phyloP scores from a whole-genome alignment of 2,113 vertebrate genomes.

The Gadus chalcogrammus region DNA sequence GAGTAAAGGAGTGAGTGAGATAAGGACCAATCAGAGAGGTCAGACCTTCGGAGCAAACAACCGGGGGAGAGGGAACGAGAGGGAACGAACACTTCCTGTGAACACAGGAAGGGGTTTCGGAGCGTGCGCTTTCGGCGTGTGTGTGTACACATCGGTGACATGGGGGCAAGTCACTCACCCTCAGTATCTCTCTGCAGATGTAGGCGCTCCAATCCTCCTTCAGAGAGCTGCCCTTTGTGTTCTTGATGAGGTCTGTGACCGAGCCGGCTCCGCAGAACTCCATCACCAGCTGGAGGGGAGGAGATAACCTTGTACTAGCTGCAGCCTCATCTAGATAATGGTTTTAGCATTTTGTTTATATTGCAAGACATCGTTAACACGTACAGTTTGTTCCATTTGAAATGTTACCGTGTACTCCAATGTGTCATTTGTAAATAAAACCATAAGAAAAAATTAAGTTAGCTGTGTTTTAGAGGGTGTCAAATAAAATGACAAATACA shows the following conservation, averaged over 20 bases:
- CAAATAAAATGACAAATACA: too few species aligned
- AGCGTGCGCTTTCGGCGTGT: too few species aligned
- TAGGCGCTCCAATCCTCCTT: constrained; percentile 89
- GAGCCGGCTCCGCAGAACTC: constrained; percentile 90
- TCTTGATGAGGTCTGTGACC: constrained; percentile 71
- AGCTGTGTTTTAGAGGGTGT: too few species aligned
- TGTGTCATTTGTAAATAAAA: too few species aligned
- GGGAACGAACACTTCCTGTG: constrained; percentile 14
- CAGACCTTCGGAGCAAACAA: constrained; percentile 5
- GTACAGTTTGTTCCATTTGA: too few species aligned
- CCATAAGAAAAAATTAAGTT: too few species aligned
- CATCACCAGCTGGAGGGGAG: constrained; percentile 56
- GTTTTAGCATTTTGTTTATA: too few species aligned
- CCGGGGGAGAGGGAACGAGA: constrained; percentile 10
- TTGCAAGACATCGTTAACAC: too few species aligned
- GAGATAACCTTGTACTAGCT: too few species aligned
- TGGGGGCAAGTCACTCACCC: constrained; percentile 67
- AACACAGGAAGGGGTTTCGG: constrained; percentile 38
- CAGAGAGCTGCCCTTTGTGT: constrained; percentile 70
- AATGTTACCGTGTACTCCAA: too few species aligned
- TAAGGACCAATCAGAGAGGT: background rate
- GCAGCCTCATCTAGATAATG: too few species aligned
- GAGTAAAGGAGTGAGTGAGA: constrained; percentile 1
- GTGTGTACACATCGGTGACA: background rate
- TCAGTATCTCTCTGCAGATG: constrained; percentile 94